Base-by-base conservation (phyloP, 30 jellyfish, hydroid and myxozoan genomes). In the Hydractinia symbiolongicarpus region DNA sequence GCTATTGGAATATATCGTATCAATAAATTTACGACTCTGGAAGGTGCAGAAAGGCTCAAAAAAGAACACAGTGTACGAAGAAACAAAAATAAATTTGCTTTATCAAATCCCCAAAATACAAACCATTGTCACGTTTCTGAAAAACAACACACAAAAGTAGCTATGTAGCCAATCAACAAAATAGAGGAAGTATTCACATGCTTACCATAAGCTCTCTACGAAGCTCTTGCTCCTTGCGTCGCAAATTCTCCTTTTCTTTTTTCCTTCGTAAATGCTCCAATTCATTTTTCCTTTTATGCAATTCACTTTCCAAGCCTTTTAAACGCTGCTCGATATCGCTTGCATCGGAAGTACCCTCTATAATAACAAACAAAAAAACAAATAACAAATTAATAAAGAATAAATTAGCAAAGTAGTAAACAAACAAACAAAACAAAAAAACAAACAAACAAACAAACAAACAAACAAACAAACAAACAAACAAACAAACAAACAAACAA, bases 261-360 rank as follows among this genome's bases (percentile, higher is more conserved):
- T 67, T 84, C 79, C 68, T 94, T 55, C 99, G 94, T 50, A 94
- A 61, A 15, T 88, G 87, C 50, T 94, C 93, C 72, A 94, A 76
- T 51, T 94, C 96, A 55, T 74, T 78, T 21, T 89, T 76, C 54
- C 96, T 72, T 61, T 64, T 72, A 67, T 61, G 51, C 30, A 94
- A 79, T 72, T 94, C 94, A n/a, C 88, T 89, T 82, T 94, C 96
- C 73, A 94, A 84, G 58, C 95, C 94, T 13, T 86, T 77, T 56
- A 94, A 88, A 55, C 99, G 91, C 76, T 85, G 91, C 72, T 94
- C 99, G 40, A 88, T 75, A 79, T 94, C 99, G 73, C 99, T 94
- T 30, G 89, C 95, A 67, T 94, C 99, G 40, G 98, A 93, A 8
- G 96, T 81, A 30, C 94, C 96, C 83, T 94, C 99, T 94, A 44